Evolutionary conservation across 2,797 vertebrate species (phyloP), one percentile per base, ranked within the genome.

Genomic region (Cottoperca gobio): DNA sequence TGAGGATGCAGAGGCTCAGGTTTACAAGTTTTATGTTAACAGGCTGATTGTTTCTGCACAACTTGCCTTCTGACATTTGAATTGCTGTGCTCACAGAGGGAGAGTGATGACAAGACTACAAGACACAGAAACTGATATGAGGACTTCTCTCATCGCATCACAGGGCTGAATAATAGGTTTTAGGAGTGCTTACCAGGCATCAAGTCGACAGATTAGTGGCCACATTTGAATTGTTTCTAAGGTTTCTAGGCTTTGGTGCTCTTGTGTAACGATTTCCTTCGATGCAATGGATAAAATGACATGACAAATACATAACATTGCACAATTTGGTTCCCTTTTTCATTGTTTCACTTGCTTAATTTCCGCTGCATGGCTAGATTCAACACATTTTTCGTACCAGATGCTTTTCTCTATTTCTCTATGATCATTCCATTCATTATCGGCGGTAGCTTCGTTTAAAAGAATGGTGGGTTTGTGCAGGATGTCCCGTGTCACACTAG

Each of bases 21-120:
- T 43, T 54, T 21, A 45, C 8, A 75, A 12, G 43, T 62, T 50
- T 39, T 40, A 39, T 6, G 10, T 65, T 45, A 35, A 49, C 17
- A 8, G 17, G 50, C 13, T 63, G 24, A 63, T 55, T 57, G 23
- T 75, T 59, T 31, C 26, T 68, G 40, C 40, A 31, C 17, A 26
- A 31, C 50, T 21, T 16, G 19, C 70, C 53, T 24, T 65, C 6
- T 46, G n/a, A 53, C 21, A 62, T 87, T 88, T 84, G 66, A 84
- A 78, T 80, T 21, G 65, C 45, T 78, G 60, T 73, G 65, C 73
- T 75, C 52, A 60, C 53, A 60, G 53, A 71, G 71, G 19, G 12
- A 52, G 39, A 46, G 39, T 9, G 64, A 48, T 60, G 60, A 82
- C 68, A 46, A 73, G 40, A 35, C 52, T 50, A 1, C 12, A 35